Percentiles rank a stretch among this genome's conserved stretches.
phyloP scores from a whole-genome alignment of 2,888 invertebrate species.

The Volucella inflata region DNA sequence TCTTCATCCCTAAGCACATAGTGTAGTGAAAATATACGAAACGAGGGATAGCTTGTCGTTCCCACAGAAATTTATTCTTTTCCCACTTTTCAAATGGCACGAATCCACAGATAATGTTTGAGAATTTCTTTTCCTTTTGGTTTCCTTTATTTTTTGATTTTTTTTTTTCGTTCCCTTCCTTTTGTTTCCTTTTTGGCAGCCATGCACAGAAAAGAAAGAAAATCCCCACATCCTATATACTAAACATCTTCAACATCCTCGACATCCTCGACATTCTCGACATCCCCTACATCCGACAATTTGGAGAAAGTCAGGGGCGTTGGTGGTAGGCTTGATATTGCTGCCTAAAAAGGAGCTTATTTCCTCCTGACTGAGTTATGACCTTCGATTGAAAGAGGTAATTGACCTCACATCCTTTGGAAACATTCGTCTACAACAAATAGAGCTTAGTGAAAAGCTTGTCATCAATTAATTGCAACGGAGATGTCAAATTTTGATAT shows the following conservation, averaged over 20 bases:
- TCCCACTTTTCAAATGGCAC: constrained; percentile 56
- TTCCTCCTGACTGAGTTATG: constrained; percentile 38
- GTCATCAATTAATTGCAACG: constrained; percentile 62
- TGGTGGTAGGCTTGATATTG: constrained; percentile 5
- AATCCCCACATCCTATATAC: constrained; percentile 24
- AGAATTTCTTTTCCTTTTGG: constrained; percentile 13
- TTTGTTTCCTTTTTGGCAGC: constrained; percentile 34
- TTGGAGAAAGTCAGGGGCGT: constrained; percentile 39
- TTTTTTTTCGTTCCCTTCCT: neutral
- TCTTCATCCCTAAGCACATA: constrained; percentile 35
- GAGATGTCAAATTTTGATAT: constrained; percentile 56
- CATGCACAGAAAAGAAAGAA: constrained; percentile 26
- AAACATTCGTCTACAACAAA: constrained; percentile 18
- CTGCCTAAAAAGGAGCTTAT: constrained; percentile 7
- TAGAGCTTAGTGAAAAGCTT: constrained; percentile 10
- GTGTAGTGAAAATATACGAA: constrained; percentile 7
- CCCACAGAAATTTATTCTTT: constrained; percentile 61
- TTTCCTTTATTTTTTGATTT: neutral
- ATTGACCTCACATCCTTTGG: constrained; percentile 63
- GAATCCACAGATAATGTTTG: constrained; percentile 39
- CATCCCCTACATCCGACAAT: neutral
- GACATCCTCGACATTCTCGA: no score
- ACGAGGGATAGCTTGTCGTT: constrained; percentile 4
- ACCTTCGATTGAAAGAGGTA: constrained; percentile 67
- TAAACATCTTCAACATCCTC: constrained; percentile 4